Evolutionary conservation across 2,888 invertebrate genomes (phyloP), one percentile per base, ranked within the genome.

Genomic region (Cosmopolites sordidus): DNA sequence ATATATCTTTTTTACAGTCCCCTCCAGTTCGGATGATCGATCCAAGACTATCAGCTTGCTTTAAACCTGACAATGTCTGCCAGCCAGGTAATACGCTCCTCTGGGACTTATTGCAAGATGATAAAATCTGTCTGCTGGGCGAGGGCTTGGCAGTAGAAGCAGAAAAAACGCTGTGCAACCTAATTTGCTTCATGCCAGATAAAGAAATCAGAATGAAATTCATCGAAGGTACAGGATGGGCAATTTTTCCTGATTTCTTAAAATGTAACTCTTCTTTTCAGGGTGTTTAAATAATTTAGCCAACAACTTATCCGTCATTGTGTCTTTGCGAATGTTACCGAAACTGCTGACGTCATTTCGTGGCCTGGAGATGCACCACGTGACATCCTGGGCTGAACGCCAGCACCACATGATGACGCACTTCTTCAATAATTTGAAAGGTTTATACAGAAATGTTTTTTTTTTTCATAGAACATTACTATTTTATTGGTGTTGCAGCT

Each of bases 21-120:
- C 68, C 70, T 3, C 73, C 74, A n/a, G 65, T 72, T 11, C 62
- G 73, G 44, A 54, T 56, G 40, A 62, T 71, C 0, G 75, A 75
- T 65, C 70, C 73, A 3, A 64, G 73, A 51, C 60, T 75, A 30
- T 72, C 73, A 1, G 72, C 73, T n/a, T 70, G 69, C 61, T 75
- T 75, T 59, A 74, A 74, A 64, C 69, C 74, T 2, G 75, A 75
- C 57, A 74, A 88, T 65, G 92, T 95, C 17, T 94, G 94, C 71
- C 86, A 89, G 63, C 89, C 92, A 37, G 95, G 95, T 1, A 91
- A 90, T 71, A 96, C 95, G 4, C 76, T 96, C 58, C 80, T 96
- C 1, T 96, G 95, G 95, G 95, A 96, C 76, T 77, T 96, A 58
- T 77, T 96, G 59, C 94, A 94, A 73, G 94, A 95, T 72, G 89